Conservation (phyloP, 2,888 invertebrate species). For the Pyrrhopygopsis socrates region DNA sequence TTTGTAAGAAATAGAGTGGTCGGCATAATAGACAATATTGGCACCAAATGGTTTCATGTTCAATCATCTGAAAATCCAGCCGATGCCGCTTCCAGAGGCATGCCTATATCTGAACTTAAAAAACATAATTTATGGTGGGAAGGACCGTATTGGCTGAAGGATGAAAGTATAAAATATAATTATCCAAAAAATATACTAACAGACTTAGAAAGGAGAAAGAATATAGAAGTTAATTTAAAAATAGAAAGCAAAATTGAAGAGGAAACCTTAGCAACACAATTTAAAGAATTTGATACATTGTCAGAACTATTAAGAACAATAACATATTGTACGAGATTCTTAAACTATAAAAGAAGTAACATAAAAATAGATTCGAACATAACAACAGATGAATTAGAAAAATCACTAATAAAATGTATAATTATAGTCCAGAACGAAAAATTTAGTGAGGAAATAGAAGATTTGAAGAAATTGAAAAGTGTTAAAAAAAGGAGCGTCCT, state of each 20-base stretch:
- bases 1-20: too few relatives aligned
- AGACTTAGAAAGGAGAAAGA: not conserved
- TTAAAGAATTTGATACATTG: conserved; percentile 6
- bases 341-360: not conserved
- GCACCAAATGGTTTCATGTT: conserved; percentile 57
- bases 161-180: not conserved
- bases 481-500: too few relatives aligned
- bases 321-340: conserved; percentile 7
- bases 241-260: conserved; percentile 42
- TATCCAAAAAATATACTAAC: not conserved
- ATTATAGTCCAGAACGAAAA: not conserved
- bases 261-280: not conserved
- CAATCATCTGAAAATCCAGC: conserved; percentile 19
- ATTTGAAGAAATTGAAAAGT: too few relatives aligned
- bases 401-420: not conserved
- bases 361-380: conserved; percentile 56
- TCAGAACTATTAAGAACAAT: not conserved
- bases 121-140: too few relatives aligned
- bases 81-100: too few relatives aligned
- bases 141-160: too few relatives aligned
- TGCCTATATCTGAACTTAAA: too few relatives aligned
- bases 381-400: not conserved
- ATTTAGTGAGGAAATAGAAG: not conserved
- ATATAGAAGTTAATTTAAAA: too few relatives aligned
- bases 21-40: conserved; percentile 53